Conservation (phyloP, 2,113 vertebrate species). For the Lepus europaeus region DNA sequence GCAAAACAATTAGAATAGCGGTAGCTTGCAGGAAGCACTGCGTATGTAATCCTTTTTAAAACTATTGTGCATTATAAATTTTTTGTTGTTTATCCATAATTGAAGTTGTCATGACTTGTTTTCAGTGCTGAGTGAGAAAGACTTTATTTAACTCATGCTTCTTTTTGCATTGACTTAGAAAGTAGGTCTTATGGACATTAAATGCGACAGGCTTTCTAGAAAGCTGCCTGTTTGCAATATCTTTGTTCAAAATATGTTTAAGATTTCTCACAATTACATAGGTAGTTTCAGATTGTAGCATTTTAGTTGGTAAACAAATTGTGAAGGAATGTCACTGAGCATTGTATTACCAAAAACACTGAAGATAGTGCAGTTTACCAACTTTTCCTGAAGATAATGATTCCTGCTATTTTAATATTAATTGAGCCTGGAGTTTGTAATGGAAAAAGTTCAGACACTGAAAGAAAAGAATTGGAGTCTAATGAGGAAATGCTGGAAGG, state of each 20-base stretch:
- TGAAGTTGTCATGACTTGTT: conserved; percentile 62
- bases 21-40: background rate
- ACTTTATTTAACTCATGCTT: conserved; percentile 58
- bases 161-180: conserved; percentile 49
- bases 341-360: conserved; percentile 73
- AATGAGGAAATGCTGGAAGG: conserved; percentile 68
- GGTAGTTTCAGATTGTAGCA: conserved; percentile 40
- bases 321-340: conserved; percentile 63
- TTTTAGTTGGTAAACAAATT: conserved; percentile 73
- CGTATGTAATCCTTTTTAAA: background rate
- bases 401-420: conserved; percentile 77
- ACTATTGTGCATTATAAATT: background rate
- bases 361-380: conserved; percentile 60
- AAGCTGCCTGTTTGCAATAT: background rate
- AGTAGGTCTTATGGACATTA: conserved; percentile 1
- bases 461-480: conserved; percentile 14
- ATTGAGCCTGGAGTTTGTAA: conserved; percentile 58
- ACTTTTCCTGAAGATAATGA: conserved; percentile 63
- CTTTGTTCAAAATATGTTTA: conserved; percentile 31
- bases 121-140: conserved; percentile 4
- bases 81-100: conserved; percentile 56
- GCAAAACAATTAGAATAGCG: conserved; percentile 66
- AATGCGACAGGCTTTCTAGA: conserved; percentile 40
- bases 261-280: conserved; percentile 54
- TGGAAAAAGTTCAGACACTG: conserved; percentile 52